These are phyloP conservation scores for Stictonetta naevosa DNA, from an alignment of 2,113 vertebrate species.

Conservation along the genomic window DNA sequence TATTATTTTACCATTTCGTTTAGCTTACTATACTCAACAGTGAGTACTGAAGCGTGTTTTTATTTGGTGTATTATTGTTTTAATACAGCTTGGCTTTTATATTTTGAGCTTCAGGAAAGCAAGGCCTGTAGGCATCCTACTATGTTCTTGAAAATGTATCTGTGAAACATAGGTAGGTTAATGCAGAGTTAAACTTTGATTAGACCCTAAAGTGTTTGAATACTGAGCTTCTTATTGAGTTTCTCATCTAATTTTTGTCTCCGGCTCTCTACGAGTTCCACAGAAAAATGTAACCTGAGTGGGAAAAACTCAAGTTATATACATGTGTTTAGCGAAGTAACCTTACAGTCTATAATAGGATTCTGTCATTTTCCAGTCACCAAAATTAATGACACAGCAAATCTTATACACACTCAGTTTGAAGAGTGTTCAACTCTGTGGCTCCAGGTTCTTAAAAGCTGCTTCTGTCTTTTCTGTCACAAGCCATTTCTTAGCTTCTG, in stretches of 20 bases:
- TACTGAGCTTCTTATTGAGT: not conserved
- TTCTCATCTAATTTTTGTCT: not conserved
- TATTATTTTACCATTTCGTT: not conserved
- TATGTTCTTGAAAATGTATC: not conserved
- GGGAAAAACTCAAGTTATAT: not conserved
- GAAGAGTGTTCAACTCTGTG: not conserved
- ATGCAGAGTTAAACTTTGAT: not conserved
- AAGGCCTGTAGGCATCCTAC: not conserved
- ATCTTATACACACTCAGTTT: not conserved
- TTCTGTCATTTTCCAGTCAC: not conserved
- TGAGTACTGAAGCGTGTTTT: not conserved
- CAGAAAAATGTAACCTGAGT: not conserved
- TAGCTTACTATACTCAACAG: not conserved
- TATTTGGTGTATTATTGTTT: not conserved
- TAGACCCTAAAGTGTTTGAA: not conserved
- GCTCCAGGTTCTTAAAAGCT: not conserved
- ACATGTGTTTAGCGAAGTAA: rapidly evolving
- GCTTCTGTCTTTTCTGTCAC: not conserved
- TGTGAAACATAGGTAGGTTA: not conserved
- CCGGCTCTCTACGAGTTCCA: not conserved
- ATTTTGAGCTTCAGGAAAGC: not conserved
- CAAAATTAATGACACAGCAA: not conserved
- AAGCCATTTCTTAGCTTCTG: not conserved
- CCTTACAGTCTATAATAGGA: not conserved
- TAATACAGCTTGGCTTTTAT: not conserved